Evolutionary conservation across 2,113 vertebrate genomes (phyloP).

Genomic region (Caranx ignobilis): DNA sequence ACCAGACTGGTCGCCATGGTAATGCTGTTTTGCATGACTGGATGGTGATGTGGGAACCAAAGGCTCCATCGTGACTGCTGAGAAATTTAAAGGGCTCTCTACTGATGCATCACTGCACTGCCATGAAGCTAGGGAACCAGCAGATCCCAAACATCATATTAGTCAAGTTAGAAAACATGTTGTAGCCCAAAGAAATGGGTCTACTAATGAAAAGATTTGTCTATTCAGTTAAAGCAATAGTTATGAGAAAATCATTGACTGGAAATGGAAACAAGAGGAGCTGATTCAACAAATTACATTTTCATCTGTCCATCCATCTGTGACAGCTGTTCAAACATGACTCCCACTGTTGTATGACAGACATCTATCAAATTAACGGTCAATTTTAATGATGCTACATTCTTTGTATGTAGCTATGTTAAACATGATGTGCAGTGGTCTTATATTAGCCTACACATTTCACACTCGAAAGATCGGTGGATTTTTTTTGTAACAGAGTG

Average conservation of each 20-base stretch:
- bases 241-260: not conserved
- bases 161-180: not conserved
- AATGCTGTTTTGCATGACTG: constrained; percentile 47
- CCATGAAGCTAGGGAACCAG: not conserved
- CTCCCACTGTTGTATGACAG: not conserved
- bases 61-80: not conserved
- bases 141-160: not conserved
- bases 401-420: no score
- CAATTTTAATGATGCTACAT: no score
- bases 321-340: not conserved
- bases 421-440: no score
- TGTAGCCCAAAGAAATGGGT: no score
- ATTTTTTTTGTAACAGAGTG: not conserved
- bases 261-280: not conserved
- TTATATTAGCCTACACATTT: no score
- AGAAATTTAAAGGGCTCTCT: constrained; percentile 10
- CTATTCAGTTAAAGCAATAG: not conserved
- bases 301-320: not conserved
- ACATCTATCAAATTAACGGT: no score
- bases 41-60: constrained; percentile 30
- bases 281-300: not conserved
- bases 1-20: constrained; percentile 47
- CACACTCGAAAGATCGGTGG: no score
- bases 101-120: not conserved
- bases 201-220: not conserved